phyloP scores from a whole-genome alignment of 2,797 vertebrate species.

The Enoplosus armatus region DNA sequence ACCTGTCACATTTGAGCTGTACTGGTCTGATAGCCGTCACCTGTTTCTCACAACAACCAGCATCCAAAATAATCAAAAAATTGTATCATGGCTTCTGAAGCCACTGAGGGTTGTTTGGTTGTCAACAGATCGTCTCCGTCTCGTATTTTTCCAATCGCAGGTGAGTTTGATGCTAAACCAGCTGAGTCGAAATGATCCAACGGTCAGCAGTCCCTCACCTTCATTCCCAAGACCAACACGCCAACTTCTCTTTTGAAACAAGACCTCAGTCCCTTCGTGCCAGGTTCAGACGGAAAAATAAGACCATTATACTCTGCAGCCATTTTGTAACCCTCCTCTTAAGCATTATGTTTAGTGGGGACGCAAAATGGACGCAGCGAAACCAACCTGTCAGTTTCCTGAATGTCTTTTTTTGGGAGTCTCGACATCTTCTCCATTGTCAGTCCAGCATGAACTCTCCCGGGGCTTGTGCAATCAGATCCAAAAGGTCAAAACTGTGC shows the following conservation, averaged over 20 bases:
- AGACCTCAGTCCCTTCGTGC: not conserved
- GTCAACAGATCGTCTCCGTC: not conserved
- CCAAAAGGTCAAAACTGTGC: slow-evolving; percentile 29
- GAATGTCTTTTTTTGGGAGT: not conserved
- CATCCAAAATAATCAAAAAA: not conserved
- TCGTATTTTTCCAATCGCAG: not conserved
- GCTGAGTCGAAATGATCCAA: not conserved
- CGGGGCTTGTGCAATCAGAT: slow-evolving; percentile 42
- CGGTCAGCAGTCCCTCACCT: no score
- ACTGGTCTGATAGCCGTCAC: no score
- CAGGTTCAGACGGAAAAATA: not conserved
- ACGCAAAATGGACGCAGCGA: not conserved
- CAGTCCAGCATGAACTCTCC: not conserved
- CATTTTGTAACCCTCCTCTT: not conserved
- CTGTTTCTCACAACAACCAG: not conserved
- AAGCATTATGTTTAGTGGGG: not conserved
- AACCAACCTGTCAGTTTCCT: not conserved
- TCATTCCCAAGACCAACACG: not conserved
- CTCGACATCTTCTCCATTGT: not conserved
- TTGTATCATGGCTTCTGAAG: not conserved
- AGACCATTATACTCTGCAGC: not conserved
- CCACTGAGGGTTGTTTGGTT: not conserved
- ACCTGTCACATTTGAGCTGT: not conserved
- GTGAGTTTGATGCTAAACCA: not conserved
- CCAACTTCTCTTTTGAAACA: not conserved